Base-by-base conservation (phyloP, 2,797 vertebrate genomes). In the Epinephelus coioides region DNA sequence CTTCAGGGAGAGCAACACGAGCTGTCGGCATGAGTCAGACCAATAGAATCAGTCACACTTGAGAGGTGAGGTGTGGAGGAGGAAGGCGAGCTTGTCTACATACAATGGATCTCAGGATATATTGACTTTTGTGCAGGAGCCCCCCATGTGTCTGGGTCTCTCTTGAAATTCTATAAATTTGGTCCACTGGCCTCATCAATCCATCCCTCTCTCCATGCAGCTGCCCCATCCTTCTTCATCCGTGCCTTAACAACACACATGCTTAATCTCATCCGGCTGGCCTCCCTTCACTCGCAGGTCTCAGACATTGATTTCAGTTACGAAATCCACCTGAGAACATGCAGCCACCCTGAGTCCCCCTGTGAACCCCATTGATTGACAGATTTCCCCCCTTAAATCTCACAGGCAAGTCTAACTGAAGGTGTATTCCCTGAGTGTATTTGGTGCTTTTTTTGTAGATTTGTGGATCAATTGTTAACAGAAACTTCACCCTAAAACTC, bases 31-130 rank as follows among this genome's bases (percentile, higher is more conserved):
- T 83, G 78, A 91, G 61, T 84, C 85, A 81, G 80, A 56, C 76
- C 72, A 83, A 87, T 87, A 74, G 67, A 77, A 70, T 86, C 86
- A 44, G 89, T 89, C 89, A 75, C 86, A 79, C 86, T 78, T 68
- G 75, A 81, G 79, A 84, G 60, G 70, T 68, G 69, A 86, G 69
- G 77, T 69, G 79, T 71, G 46, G 66, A 77, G 76, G 56, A 65
- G 54, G 30, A 76, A 69, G 78, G 21, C 2, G 3, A 77, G 73
- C 2, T 47, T 69, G 61, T 80, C 76, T 40, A 30, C 62, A 44
- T 74, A 73, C 74, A 87, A 59, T 60, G 54, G 79, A 57, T 85
- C 68, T 67, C 34, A 60, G 78, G 70, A 85, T 78, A 34, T 87
- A 90, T 85, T 57, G 83, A 89, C 68, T 69, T 80, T 60, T 73